Conservation (phyloP, 2,888 invertebrate genomes). For the Lithophane semibrunnea region DNA sequence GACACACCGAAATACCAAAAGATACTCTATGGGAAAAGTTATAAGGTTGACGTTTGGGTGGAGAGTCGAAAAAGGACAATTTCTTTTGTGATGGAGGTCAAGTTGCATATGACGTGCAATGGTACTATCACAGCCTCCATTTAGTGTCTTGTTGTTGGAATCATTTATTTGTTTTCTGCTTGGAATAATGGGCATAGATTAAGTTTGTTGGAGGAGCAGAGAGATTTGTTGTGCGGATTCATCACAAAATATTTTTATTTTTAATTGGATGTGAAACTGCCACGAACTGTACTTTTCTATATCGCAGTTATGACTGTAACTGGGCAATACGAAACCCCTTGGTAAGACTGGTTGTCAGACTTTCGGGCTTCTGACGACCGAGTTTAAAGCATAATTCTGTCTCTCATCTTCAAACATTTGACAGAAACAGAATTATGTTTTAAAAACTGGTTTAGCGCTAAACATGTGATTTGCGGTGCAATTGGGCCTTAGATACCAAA, state of each 20-base stretch:
- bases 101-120: slow-evolving; percentile 72
- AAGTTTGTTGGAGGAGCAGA: slow-evolving; percentile 10
- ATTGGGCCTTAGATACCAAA: neutral
- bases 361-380: no score
- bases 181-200: slow-evolving; percentile 42
- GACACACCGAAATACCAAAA: slow-evolving; percentile 7
- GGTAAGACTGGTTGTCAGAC: no score
- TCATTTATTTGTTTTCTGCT: slow-evolving; percentile 77
- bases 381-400: no score
- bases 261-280: neutral
- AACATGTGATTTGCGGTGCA: no score
- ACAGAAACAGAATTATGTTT: no score
- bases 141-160: slow-evolving; percentile 75
- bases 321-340: no score
- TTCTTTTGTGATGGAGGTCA: slow-evolving; percentile 63
- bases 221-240: neutral
- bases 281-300: neutral
- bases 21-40: rapidly evolving
- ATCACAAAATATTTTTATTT: neutral
- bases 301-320: neutral
- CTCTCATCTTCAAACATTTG: no score
- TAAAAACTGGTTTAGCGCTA: no score
- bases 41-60: slow-evolving; percentile 32
- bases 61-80: slow-evolving; percentile 32
- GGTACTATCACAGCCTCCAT: slow-evolving; percentile 71